These are phyloP conservation scores for Tokudaia tokunoshimensis DNA, from an alignment of 2,797 vertebrate genomes.

Conservation along the genomic window DNA sequence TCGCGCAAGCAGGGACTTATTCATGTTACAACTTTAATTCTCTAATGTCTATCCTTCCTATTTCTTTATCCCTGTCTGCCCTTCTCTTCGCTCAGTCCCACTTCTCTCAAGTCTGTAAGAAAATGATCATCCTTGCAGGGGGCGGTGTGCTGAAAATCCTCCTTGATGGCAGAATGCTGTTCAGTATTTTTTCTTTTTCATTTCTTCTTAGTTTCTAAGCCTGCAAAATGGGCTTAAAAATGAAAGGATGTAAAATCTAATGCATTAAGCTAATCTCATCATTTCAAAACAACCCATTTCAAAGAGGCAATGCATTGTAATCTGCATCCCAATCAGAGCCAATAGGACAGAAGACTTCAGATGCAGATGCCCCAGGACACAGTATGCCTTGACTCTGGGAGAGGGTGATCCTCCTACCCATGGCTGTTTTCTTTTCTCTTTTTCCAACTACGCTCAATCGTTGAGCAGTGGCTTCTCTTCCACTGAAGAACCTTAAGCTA, in stretches of 20 bases:
- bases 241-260: slow-evolving; percentile 40
- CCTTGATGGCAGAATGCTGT: neutral
- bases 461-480: neutral
- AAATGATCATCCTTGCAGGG: neutral
- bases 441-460: neutral
- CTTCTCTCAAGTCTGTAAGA: neutral
- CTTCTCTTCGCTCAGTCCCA: neutral
- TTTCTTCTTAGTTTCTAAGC: slow-evolving; percentile 50
- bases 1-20: neutral
- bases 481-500: neutral
- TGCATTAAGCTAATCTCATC: slow-evolving; percentile 38
- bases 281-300: slow-evolving; percentile 49
- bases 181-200: neutral
- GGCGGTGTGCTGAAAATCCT: neutral
- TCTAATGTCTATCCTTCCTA: neutral
- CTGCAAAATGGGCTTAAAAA: slow-evolving; percentile 61
- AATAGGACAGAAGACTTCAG: slow-evolving; percentile 49
- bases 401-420: neutral
- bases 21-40: neutral
- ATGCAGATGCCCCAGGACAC: neutral
- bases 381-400: neutral
- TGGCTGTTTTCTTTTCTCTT: neutral
- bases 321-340: neutral
- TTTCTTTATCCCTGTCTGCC: neutral
- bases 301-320: neutral